These are phyloP conservation scores for Heloderma charlesbogerti DNA, from an alignment of 2,113 vertebrate species.

Conservation along the genomic window DNA sequence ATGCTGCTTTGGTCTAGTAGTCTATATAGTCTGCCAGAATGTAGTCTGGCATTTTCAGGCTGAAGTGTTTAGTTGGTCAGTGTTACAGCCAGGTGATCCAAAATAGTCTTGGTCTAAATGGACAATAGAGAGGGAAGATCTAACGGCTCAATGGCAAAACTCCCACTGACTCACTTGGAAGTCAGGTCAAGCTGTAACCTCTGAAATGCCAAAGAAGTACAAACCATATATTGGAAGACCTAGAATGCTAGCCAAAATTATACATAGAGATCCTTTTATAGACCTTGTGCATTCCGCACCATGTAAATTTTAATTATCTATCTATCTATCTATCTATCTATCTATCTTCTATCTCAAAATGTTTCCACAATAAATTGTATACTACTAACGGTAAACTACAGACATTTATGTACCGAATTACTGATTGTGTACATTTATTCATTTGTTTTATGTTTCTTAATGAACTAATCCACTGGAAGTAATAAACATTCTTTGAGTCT, in stretches of 20 bases:
- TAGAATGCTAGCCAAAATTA: background rate
- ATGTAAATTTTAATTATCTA: background rate
- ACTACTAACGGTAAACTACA: background rate
- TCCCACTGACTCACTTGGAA: background rate
- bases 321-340: too few species aligned
- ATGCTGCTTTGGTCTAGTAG: background rate
- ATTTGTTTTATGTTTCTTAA: background rate
- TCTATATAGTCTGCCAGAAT: background rate
- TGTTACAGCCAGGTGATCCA: background rate
- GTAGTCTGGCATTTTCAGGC: background rate
- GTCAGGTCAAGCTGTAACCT: slow-evolving; percentile 16
- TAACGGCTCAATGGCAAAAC: background rate
- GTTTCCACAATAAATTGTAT: background rate
- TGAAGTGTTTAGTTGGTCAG: background rate
- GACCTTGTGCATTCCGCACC: background rate
- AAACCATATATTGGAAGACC: background rate
- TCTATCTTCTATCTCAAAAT: background rate
- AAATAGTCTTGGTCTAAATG: background rate
- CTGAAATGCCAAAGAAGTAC: background rate
- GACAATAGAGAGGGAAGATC: background rate
- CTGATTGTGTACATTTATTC: background rate
- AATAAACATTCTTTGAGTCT: background rate
- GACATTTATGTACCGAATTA: background rate
- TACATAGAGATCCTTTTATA: background rate
- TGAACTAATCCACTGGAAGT: fast-evolving